A percentile compares a stretch with the other conserved stretches of the same genome.
Conservation (phyloP, 2,113 vertebrate species). For the Pica pica region DNA sequence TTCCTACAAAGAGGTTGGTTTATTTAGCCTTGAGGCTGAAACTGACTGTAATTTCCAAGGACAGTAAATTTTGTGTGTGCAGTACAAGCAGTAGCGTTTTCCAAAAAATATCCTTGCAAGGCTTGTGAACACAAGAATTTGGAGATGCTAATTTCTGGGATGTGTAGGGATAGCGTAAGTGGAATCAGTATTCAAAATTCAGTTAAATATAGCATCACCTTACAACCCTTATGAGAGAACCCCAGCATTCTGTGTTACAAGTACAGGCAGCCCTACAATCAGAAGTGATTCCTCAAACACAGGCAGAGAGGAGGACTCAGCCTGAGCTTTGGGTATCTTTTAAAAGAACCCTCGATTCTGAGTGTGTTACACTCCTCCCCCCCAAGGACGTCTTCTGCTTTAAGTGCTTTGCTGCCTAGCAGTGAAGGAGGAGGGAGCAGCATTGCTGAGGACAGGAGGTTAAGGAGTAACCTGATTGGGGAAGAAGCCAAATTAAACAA, state of each 20-base stretch:
- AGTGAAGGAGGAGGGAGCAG: background rate
- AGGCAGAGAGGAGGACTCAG: background rate
- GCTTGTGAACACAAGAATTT: background rate
- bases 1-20: background rate
- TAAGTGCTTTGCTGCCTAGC: background rate
- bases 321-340: background rate
- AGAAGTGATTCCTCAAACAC: background rate
- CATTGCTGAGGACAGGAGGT: background rate
- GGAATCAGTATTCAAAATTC: background rate
- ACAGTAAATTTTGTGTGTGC: background rate
- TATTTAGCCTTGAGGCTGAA: background rate
- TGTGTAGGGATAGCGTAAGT: background rate
- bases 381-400: background rate
- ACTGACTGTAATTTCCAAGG: background rate
- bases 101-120: background rate
- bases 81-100: background rate
- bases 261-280: background rate
- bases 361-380: background rate
- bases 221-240: background rate
- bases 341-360: background rate
- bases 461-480: constrained; percentile 21
- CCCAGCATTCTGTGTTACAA: background rate
- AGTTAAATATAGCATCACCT: background rate
- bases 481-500: constrained; percentile 50
- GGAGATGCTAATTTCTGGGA: background rate